phyloP scores from a whole-genome alignment of 2,113 vertebrate genomes.

The Phyllopteryx taeniolatus region DNA sequence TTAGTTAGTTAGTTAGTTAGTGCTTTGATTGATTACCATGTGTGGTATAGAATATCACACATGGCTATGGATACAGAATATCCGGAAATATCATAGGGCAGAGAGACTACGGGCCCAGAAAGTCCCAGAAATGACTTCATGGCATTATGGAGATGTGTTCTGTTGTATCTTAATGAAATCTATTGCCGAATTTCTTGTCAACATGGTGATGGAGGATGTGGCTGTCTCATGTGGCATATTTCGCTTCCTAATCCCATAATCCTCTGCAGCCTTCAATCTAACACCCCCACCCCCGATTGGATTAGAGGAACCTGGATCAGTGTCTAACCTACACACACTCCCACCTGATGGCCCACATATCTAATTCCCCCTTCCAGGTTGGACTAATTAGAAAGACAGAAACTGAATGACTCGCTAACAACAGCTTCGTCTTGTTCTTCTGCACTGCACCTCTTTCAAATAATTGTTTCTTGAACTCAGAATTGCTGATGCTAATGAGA shows the following conservation, averaged over 20 bases:
- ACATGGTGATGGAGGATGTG: constrained; percentile 10
- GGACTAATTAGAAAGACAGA: constrained; percentile 16
- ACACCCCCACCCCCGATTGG: constrained; percentile 18
- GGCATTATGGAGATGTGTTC: background rate
- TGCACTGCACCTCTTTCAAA: background rate
- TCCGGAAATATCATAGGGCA: background rate
- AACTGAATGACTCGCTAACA: background rate
- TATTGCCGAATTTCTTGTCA: background rate
- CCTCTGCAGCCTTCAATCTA: constrained; percentile 49
- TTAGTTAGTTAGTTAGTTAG: too few species aligned
- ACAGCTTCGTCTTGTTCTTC: background rate
- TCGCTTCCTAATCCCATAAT: constrained; percentile 51
- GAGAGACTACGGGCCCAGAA: background rate
- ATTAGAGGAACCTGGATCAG: constrained; percentile 52
- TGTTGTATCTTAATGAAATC: background rate
- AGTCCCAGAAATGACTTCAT: background rate
- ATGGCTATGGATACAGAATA: background rate
- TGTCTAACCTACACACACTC: constrained; percentile 10
- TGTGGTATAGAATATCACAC: background rate
- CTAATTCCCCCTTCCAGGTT: constrained; percentile 19
- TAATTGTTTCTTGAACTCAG: background rate
- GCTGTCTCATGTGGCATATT: constrained; percentile 56
- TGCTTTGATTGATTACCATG: background rate
- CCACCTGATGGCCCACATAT: constrained; percentile 44
- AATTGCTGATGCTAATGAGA: background rate